These are phyloP conservation scores for Saturnia pavonia DNA, from an alignment of 2,888 invertebrate species.

Conservation along the genomic window DNA sequence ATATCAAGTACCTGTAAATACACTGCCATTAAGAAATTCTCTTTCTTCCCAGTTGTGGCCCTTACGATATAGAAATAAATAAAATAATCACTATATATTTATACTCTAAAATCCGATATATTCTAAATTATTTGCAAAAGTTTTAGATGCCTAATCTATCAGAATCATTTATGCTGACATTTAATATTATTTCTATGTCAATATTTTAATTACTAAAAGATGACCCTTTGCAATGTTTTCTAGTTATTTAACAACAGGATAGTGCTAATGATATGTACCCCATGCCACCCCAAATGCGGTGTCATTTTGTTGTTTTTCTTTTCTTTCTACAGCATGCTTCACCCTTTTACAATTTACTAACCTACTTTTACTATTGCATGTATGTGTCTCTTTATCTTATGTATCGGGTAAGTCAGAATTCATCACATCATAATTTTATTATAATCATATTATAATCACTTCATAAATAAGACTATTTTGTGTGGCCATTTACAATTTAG, in stretches of 20 bases:
- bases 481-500: slow-evolving; percentile 59
- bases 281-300: slow-evolving; percentile 33
- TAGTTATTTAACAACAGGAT: slow-evolving; percentile 53
- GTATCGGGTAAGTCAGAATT: slow-evolving; percentile 47
- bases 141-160: slow-evolving; percentile 19
- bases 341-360: slow-evolving; percentile 38
- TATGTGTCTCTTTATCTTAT: slow-evolving; percentile 40
- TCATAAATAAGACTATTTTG: slow-evolving; percentile 70
- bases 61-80: slow-evolving; percentile 1
- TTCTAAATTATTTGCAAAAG: slow-evolving; percentile 39
- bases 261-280: slow-evolving; percentile 41
- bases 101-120: neutral
- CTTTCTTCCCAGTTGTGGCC: slow-evolving; percentile 11
- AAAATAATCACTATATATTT: neutral
- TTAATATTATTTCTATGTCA: slow-evolving; percentile 35
- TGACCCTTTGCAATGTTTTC: slow-evolving; percentile 81
- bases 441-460: slow-evolving; percentile 42
- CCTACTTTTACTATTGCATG: slow-evolving; percentile 49
- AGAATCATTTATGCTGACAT: neutral
- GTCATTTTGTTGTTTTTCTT: slow-evolving; percentile 51
- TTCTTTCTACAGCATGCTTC: slow-evolving; percentile 56
- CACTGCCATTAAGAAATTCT: slow-evolving; percentile 26
- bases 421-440: slow-evolving; percentile 48
- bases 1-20: slow-evolving; percentile 35
- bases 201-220: slow-evolving; percentile 43